These are phyloP conservation scores for Brachionus paranguensis DNA, from an alignment of 1,140 invertebrate genomes.

Conservation along the genomic window DNA sequence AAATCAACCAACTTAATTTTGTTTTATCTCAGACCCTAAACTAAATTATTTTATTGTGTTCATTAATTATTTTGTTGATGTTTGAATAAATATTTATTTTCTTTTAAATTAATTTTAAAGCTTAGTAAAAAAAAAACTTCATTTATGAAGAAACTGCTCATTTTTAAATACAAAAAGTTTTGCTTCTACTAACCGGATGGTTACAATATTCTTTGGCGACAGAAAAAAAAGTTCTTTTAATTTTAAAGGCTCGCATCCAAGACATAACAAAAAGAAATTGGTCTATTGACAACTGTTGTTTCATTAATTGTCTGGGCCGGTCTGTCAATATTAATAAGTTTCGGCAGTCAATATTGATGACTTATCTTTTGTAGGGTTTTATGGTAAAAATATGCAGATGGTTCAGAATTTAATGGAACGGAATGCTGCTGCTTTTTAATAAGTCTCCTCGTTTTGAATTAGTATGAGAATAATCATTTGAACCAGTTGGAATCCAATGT, in stretches of 20 bases:
- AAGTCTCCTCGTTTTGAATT: neutral
- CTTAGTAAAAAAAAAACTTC: neutral
- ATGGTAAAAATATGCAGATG: neutral
- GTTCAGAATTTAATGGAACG: neutral
- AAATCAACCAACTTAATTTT: neutral
- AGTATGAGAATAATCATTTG: neutral
- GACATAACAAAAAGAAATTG: neutral
- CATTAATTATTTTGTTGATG: neutral
- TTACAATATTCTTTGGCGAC: neutral
- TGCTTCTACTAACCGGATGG: neutral
- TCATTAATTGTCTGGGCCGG: neutral
- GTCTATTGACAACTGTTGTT: neutral
- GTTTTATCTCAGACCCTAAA: neutral
- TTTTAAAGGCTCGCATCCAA: neutral
- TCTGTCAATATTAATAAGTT: neutral
- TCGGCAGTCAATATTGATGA: neutral
- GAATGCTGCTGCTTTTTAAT: neutral
- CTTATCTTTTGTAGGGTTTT: neutral
- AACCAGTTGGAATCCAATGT: neutral
- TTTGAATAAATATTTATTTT: neutral
- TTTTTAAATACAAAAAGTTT: neutral
- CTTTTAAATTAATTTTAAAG: neutral
- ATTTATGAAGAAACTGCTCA: neutral
- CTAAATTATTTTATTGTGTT: neutral
- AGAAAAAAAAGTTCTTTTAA: neutral